phyloP scores from a whole-genome alignment of 35 echinoderm and acorn worm genomes.

The Apostichopus californicus region DNA sequence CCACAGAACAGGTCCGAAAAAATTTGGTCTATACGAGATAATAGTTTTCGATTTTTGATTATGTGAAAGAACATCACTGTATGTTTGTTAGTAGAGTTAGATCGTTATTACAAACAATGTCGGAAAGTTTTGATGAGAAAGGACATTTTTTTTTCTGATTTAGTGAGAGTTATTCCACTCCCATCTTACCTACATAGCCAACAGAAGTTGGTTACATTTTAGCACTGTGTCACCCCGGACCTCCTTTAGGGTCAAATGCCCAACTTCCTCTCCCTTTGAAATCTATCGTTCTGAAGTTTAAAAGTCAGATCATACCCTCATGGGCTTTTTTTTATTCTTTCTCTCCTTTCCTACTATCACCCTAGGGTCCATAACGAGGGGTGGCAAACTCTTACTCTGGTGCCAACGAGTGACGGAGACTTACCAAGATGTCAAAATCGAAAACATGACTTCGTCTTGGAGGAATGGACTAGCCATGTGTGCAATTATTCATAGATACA shows the following conservation, averaged over 20 bases:
- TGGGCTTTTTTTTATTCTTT: background rate
- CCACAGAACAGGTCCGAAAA: constrained; percentile 59
- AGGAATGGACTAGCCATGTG: constrained; percentile 88
- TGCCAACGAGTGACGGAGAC: constrained; percentile 88
- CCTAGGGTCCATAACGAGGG: constrained; percentile 78
- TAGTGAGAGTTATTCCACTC: too few relatives aligned
- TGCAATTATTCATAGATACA: constrained; percentile 95
- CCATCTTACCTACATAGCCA: too few relatives aligned
- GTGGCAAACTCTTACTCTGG: constrained; percentile 89
- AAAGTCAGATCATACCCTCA: too few relatives aligned
- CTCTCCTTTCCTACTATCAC: background rate
- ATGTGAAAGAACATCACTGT: too few relatives aligned
- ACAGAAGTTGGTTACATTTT: too few relatives aligned
- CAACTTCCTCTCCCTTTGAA: background rate
- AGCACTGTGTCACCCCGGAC: background rate
- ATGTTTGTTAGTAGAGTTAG: too few relatives aligned
- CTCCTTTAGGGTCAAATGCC: background rate
- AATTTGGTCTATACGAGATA: too few relatives aligned
- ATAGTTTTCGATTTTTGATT: too few relatives aligned
- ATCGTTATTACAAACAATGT: too few relatives aligned
- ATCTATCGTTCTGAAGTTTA: background rate
- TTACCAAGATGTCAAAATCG: constrained; percentile 77
- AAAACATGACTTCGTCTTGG: constrained; percentile 89
- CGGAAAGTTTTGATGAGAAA: too few relatives aligned
- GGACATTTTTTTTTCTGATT: too few relatives aligned